Conservation (phyloP, 1,140 invertebrate genomes). For the Drosophila subpulchrella region DNA sequence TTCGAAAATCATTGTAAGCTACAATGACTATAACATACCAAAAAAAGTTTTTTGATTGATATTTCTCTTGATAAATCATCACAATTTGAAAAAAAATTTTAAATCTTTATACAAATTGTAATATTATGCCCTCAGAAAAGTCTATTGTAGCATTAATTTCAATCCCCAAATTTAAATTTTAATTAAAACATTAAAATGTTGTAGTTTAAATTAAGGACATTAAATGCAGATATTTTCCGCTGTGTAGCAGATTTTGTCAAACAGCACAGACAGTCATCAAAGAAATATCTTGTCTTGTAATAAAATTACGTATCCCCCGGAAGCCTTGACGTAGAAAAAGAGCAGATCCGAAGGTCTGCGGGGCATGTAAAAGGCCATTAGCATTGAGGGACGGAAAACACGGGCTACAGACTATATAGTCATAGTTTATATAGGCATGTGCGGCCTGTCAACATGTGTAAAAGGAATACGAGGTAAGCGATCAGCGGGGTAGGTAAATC, state of each 20-base stretch:
- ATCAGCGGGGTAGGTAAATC: constrained; percentile 53
- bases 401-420: constrained; percentile 19
- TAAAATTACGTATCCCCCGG: constrained; percentile 60
- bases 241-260: constrained; percentile 26
- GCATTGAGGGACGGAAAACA: constrained; percentile 56
- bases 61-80: too few relatives aligned
- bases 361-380: constrained; percentile 62
- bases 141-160: too few relatives aligned
- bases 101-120: too few relatives aligned
- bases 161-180: too few relatives aligned
- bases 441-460: constrained; percentile 62
- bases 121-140: too few relatives aligned
- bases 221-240: background rate
- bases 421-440: constrained; percentile 49
- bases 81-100: too few relatives aligned
- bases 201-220: too few relatives aligned
- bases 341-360: constrained; percentile 44
- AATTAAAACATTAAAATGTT: too few relatives aligned
- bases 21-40: background rate
- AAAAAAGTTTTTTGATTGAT: too few relatives aligned
- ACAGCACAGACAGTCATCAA: constrained; percentile 57
- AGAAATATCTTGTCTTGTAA: constrained; percentile 77
- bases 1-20: background rate
- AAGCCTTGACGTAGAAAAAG: constrained; percentile 57
- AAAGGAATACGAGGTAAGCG: constrained; percentile 27